Percentiles rank a stretch among this genome's conserved stretches.
These are phyloP conservation scores for Marmota monax DNA, from an alignment of 2,113 vertebrate genomes.

Conservation along the genomic window DNA sequence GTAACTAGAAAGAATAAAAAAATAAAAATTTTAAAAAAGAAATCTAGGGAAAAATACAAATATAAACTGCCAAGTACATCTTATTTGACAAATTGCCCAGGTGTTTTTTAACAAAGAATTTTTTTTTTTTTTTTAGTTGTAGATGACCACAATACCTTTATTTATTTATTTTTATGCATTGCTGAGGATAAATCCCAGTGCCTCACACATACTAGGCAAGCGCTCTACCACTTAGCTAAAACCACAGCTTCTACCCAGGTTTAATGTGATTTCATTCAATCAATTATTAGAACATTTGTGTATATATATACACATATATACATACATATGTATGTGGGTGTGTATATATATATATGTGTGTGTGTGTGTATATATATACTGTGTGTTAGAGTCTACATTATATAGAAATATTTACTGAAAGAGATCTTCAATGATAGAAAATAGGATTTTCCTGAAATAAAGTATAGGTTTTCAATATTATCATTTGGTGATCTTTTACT, in stretches of 20 bases:
- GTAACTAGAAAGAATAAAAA: too few relatives aligned
- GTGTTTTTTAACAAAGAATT: not conserved
- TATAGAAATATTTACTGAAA: not conserved
- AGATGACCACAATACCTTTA: too few relatives aligned
- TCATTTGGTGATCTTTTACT: not conserved
- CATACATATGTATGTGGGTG: too few relatives aligned
- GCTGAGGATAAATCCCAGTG: too few relatives aligned
- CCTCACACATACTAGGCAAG: too few relatives aligned
- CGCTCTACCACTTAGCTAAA: too few relatives aligned
- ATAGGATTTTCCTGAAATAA: not conserved
- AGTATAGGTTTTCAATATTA: not conserved
- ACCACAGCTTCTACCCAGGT: too few relatives aligned
- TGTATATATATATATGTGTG: too few relatives aligned
- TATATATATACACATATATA: too few relatives aligned
- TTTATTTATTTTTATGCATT: too few relatives aligned
- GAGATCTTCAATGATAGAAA: conserved; percentile 3
- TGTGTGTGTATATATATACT: too few relatives aligned
- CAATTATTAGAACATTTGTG: not conserved
- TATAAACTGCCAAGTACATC: not conserved
- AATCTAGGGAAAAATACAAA: not conserved
- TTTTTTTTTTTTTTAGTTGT: not conserved
- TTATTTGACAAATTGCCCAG: not conserved
- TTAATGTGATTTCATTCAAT: not conserved
- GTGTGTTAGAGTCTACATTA: not conserved
- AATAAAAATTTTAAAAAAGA: not conserved